Evolutionary conservation across 2,888 invertebrate species (phyloP).

Genomic region (Nebria brevicollis): DNA sequence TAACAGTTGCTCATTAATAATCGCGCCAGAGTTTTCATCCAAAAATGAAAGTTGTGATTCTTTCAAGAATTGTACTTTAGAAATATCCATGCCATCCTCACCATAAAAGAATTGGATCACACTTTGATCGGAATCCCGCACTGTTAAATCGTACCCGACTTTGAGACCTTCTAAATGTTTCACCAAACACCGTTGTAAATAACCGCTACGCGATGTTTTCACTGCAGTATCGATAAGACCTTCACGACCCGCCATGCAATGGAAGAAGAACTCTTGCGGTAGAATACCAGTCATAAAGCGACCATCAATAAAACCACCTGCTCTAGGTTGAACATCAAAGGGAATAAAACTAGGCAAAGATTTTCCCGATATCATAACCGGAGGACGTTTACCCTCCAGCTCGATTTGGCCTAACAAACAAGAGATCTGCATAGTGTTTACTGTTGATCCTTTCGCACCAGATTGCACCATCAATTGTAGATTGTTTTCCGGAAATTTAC

Average conservation of each 20-base stretch:
- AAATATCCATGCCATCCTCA: slow-evolving; percentile 92
- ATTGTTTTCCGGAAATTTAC: slow-evolving; percentile 93
- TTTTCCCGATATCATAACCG: slow-evolving; percentile 92
- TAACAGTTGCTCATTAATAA: slow-evolving; percentile 69
- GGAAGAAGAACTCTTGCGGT: slow-evolving; percentile 98
- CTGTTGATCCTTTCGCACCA: slow-evolving; percentile 98
- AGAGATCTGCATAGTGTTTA: slow-evolving; percentile 98
- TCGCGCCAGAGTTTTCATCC: slow-evolving; percentile 78
- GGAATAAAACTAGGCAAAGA: slow-evolving; percentile 91
- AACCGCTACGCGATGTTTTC: slow-evolving; percentile 98
- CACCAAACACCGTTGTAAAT: slow-evolving; percentile 95
- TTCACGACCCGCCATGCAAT: slow-evolving; percentile 99
- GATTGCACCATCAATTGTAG: slow-evolving; percentile 99
- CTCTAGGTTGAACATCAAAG: slow-evolving; percentile 88
- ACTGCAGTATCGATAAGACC: slow-evolving; percentile 99
- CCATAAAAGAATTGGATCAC: slow-evolving; percentile 95
- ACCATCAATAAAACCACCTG: slow-evolving; percentile 96
- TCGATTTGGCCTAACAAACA: slow-evolving; percentile 98
- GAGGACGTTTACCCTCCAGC: slow-evolving; percentile 96
- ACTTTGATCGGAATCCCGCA: slow-evolving; percentile 92
- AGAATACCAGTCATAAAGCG: slow-evolving; percentile 98
- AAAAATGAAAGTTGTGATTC: slow-evolving; percentile 82
- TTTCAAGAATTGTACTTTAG: slow-evolving; percentile 85
- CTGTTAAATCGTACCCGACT: slow-evolving; percentile 93
- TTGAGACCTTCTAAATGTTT: slow-evolving; percentile 97